Conservation (phyloP, 2,888 invertebrate species). For the Marasmarcha lunaedactyla region DNA sequence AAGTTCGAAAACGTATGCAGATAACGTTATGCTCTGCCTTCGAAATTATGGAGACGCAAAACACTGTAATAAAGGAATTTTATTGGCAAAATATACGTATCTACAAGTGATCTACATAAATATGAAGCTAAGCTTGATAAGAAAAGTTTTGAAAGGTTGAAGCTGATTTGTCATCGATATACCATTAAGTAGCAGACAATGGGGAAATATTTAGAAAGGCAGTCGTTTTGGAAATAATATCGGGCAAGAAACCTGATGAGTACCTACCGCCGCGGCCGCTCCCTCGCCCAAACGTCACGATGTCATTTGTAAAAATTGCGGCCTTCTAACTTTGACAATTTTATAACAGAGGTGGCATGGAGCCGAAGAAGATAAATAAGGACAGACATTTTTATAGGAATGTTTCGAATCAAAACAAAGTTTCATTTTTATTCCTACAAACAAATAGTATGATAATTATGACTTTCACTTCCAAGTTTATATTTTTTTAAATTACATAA, state of each 20-base stretch:
- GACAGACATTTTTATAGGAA: not conserved
- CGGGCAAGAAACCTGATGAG: conserved; percentile 68
- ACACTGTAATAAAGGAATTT: conserved; percentile 10
- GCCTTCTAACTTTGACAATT: conserved; percentile 62
- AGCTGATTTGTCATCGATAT: too few species aligned
- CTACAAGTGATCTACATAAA: too few species aligned
- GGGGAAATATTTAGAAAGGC: too few species aligned
- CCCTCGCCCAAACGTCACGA: conserved; percentile 66
- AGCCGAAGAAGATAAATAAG: conserved; percentile 17
- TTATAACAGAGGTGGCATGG: conserved; percentile 32
- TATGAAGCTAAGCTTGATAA: too few species aligned
- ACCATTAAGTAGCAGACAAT: too few species aligned
- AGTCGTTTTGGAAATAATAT: conserved; percentile 23
- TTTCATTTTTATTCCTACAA: too few species aligned
- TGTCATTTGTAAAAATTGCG: conserved; percentile 71
- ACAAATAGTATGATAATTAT: too few species aligned
- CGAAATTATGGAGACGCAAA: conserved; percentile 37
- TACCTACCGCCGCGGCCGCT: conserved; percentile 52
- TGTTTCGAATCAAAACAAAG: not conserved
- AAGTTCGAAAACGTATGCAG: conserved; percentile 54
- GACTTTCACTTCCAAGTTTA: too few species aligned
- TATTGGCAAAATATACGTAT: too few species aligned
- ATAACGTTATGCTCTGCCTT: conserved; percentile 42
- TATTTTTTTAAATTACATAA: too few species aligned
- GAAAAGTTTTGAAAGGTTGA: too few species aligned